These are phyloP conservation scores for Muscina levida DNA, from an alignment of 2,888 invertebrate species.

Conservation along the genomic window DNA sequence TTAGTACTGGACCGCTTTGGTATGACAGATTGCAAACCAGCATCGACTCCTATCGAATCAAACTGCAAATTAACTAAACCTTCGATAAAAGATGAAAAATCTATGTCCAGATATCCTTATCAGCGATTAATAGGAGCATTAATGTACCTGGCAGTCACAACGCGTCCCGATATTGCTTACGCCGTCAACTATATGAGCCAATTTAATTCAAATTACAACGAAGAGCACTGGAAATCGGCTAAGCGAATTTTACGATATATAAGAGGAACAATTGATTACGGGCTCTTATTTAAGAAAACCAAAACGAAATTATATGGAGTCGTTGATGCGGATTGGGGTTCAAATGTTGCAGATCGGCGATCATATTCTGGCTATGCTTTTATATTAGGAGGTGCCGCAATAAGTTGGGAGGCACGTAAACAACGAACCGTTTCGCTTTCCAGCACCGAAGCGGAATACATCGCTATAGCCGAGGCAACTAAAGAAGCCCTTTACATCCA, in stretches of 20 bases:
- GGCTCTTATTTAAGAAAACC: too few relatives aligned
- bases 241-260: too few relatives aligned
- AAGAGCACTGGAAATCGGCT: too few relatives aligned
- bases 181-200: too few relatives aligned
- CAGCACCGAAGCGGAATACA: conserved; percentile 65
- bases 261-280: conserved; percentile 48
- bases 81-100: conserved; percentile 33
- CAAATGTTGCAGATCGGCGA: conserved; percentile 49
- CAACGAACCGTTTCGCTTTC: conserved; percentile 62
- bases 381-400: conserved; percentile 50
- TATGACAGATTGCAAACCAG: too few relatives aligned
- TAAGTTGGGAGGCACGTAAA: conserved; percentile 67
- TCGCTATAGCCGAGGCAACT: conserved; percentile 59
- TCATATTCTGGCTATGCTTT: conserved; percentile 66
- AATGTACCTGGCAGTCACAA: too few relatives aligned
- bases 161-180: too few relatives aligned
- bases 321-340: conserved; percentile 66
- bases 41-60: too few relatives aligned
- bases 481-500: conserved; percentile 61
- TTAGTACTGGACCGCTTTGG: too few relatives aligned
- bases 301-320: too few relatives aligned
- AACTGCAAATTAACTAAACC: conserved; percentile 14
- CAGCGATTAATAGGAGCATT: too few relatives aligned
- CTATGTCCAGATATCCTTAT: background rate
- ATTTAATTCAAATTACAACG: too few relatives aligned